Percentiles rank a stretch among this genome's conserved stretches.
Conservation (phyloP, 1,140 invertebrate genomes). For the Schlechtendalia chinensis region DNA sequence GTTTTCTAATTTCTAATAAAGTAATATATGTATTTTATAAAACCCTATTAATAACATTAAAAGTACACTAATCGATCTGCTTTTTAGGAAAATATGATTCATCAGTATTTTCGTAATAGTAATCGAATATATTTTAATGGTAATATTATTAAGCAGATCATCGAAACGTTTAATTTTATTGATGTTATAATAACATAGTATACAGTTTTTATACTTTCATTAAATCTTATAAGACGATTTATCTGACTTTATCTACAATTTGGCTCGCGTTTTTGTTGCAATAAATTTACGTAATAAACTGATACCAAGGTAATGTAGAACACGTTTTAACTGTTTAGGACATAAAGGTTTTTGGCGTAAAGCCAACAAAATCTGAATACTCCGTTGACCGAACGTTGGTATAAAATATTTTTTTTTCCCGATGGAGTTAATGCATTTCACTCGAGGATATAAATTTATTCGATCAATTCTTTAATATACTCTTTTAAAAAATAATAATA, state of each 20-base stretch:
- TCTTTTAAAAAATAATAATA: neutral
- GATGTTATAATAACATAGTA: neutral
- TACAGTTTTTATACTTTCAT: neutral
- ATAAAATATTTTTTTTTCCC: neutral
- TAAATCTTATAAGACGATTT: neutral
- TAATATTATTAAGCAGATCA: neutral
- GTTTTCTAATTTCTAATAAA: too few species aligned
- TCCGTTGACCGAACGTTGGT: neutral
- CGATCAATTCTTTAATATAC: neutral
- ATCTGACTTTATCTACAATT: neutral
- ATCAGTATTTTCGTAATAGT: too few species aligned
- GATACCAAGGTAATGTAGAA: conserved; percentile 26
- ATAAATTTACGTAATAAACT: conserved; percentile 34
- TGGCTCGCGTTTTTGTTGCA: conserved; percentile 12
- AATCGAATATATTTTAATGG: too few species aligned
- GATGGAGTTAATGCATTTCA: neutral
- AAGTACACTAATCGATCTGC: too few species aligned
- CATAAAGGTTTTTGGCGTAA: conserved; percentile 19
- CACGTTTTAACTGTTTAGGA: conserved; percentile 28
- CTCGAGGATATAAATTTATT: neutral
- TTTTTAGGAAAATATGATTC: too few species aligned
- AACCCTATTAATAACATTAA: neutral
- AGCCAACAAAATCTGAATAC: conserved; percentile 29
- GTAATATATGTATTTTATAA: neutral
- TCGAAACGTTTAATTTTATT: neutral